Evolutionary conservation across 2,888 invertebrate species (phyloP).

Genomic region (Mesoligia furuncula): DNA sequence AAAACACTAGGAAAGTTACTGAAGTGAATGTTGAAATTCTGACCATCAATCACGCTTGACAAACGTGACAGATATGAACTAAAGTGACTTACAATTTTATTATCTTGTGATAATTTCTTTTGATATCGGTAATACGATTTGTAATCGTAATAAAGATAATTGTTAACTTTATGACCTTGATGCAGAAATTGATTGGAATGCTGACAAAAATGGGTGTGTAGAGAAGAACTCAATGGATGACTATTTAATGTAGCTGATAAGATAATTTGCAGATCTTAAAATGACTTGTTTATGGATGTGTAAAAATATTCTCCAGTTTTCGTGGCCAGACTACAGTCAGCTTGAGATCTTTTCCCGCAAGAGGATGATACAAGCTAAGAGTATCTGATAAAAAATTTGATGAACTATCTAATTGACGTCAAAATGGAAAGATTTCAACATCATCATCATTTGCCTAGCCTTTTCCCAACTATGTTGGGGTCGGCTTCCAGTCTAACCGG

Average conservation of each 20-base stretch:
- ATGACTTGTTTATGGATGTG: neutral
- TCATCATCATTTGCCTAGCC: too few relatives aligned
- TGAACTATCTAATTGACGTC: conserved; percentile 20
- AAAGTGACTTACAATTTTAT: conserved; percentile 30
- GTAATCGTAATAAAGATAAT: conserved; percentile 35
- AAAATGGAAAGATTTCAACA: conserved; percentile 22
- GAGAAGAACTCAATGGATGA: neutral
- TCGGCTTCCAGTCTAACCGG: too few relatives aligned
- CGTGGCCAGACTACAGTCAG: neutral
- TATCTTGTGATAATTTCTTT: conserved; percentile 63
- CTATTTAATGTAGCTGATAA: neutral
- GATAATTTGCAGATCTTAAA: neutral
- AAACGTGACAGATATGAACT: conserved; percentile 61
- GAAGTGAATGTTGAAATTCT: conserved; percentile 50
- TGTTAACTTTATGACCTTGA: conserved; percentile 41
- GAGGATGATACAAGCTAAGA: neutral
- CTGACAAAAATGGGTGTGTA: neutral
- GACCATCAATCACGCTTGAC: conserved; percentile 67
- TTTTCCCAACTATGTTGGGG: too few relatives aligned
- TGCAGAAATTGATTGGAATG: conserved; percentile 2
- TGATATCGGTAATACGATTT: conserved; percentile 30
- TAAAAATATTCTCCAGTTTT: neutral
- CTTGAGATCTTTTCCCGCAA: neutral
- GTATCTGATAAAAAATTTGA: neutral
- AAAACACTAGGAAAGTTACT: conserved; percentile 68